Evolutionary conservation across 2,888 invertebrate genomes (phyloP), one percentile per base, ranked within the genome.

Genomic region (Mechanitis messenoides): DNA sequence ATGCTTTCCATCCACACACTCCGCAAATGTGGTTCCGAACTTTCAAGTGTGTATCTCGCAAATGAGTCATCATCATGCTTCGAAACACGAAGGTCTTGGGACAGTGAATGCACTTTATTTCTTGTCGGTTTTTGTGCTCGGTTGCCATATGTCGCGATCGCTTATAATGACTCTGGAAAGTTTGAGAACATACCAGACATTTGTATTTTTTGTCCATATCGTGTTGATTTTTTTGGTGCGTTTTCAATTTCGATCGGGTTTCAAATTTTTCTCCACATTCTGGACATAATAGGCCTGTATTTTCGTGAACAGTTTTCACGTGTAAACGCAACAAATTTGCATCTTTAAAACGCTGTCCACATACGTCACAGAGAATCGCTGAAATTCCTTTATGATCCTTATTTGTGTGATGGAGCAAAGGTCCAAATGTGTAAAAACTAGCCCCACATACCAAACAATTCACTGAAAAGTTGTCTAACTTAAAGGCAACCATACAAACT

Each of bases 251-350:
- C 0, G 85, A 78, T n/a, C 83, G 76, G 0, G 89, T 85, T 1
- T 90, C 85, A 60, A 91, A 92, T 33, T 85, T 84, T 55, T 88
- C 90, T 0, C 88, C 85, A 59, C 88, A 89, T 55, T 86, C 86
- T 0, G 84, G 75, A 67, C 90, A 91, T 0, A 85, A 71, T 1
- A 83, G 54, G 0, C 83, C 81, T 0, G 76, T 74, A 62, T 85
- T 85, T 28, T 88, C 86, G 69, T 90, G 89, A 0, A 84, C 74
- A 0, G 82, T 72, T 70, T 87, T 90, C 1, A 85, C 78, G 61
- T 90, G 89, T 0, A 81, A 54, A 0, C 82, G 71, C 33, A 90
- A 66, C 2, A 88, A 69, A 12, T 74, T 80, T 0, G 74, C 74
- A 38, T 87, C 83, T 75, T 89, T 89, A 61, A 88, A 90, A 68